Evolutionary conservation across 35 echinoderm and acorn worm genomes (phyloP), one percentile per base, ranked within the genome.

Genomic region (Strongylocentrotus purpuratus): DNA sequence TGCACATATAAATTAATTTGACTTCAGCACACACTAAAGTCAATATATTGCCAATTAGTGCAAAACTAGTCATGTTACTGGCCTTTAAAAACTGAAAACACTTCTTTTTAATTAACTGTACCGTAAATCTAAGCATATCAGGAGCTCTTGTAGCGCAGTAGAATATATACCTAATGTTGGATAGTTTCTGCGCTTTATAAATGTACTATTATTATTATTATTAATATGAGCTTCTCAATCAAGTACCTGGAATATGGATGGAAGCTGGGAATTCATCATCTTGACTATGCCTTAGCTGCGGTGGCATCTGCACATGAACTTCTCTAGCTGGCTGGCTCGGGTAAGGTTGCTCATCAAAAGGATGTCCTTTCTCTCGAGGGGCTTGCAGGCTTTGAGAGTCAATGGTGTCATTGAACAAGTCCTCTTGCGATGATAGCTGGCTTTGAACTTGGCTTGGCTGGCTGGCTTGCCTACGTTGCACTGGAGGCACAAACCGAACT

Each of bases 401-500:
- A 78, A 28, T 28, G 28, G 2, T 78, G 3, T 78, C 65, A 78
- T 18, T 78, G 22, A 78, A n/a, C 65, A 78, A 28, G 65, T 78
- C 65, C 22, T 78, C 65, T 7, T 78, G 65, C 20, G 65, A 59
- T 59, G 52, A 59, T n/a, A 78, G 18, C 61, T 70, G 61, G 61
- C 22, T 70, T 70, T 70, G 13, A 28, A 2, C 25, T 28, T 70
- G 17, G 25, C 25, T 70, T 20, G 22, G n/a, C 91, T 58, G 48
- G 91, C 48, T 58, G 10, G 45, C n/a, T 4, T 9, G 48, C 31
- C 13, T 93, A 17, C 48, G 45, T 58, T 93, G 45, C 17, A 93
- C 10, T 14, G 91, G 91, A n/a, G 91, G 91, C 46, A 93, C 91
- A 93, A 93, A 93, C 18, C 91, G 15, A 48, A 93, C 91, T 58